Base-by-base conservation (phyloP, 2,797 vertebrate species). In the Hemitrygon akajei region DNA sequence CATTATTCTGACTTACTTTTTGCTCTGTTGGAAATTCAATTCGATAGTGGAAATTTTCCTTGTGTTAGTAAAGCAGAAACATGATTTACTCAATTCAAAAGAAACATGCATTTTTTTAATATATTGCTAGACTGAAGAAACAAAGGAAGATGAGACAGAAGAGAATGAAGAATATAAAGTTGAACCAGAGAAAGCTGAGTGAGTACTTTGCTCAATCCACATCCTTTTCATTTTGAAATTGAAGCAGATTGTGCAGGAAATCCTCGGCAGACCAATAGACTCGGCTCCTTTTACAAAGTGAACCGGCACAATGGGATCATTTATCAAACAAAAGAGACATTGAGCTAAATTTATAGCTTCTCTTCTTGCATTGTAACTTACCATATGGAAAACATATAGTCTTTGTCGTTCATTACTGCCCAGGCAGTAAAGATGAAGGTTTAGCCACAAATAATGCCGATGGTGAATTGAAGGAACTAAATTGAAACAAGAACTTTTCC, bases 161-260 rank as follows among this genome's bases (percentile, higher is more conserved):
- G 96, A 95, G 58, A 96, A 96, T 93, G 96, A 97, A 79, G 97
- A 97, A 94, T 96, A 95, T 94, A 97, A 97, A 95, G 95, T 96
- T 40, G 97, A 98, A 95, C 96, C 97, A 1, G 97, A 98, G 95
- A 97, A 98, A 95, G 96, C 97, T 12, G 97, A 97, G 98, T 99
- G 97, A 20, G 98, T 98, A 92, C 82, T 56, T 47, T 56, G 40
- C 75, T 75, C 11, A 76, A 93, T 93, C 22, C 7, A 71, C 22
- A 93, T 18, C 9, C n/a, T 37, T 34, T 37, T 4, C 1, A 0
- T 69, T 18, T 69, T 34, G n/a, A 37, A 75, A 22, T 22, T 25
- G 25, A 75, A 75, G 7, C 7, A 22, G 71, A 27, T 22, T 3
- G 20, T 75, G 20, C 7, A 7, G 71, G 7, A 75, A 75, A 75